Conservation (phyloP, 2,113 vertebrate genomes). For the Brachionichthys hirsutus region DNA sequence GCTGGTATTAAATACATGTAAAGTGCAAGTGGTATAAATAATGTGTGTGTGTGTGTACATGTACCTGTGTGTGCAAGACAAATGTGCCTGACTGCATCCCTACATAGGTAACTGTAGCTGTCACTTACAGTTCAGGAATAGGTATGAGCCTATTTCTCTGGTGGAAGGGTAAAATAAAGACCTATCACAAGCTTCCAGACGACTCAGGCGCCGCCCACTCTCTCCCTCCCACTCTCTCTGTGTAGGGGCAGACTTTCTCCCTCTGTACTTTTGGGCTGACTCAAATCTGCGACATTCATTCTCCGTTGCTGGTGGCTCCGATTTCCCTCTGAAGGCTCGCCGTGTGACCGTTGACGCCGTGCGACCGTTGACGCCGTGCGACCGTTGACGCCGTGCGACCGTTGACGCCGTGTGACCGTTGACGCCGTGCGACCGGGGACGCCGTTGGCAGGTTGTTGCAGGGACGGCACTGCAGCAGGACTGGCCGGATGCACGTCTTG, state of each 20-base stretch:
- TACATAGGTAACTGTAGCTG: constrained; percentile 70
- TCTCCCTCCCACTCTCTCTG: constrained; percentile 53
- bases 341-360: constrained; percentile 56
- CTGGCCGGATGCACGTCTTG: constrained; percentile 21
- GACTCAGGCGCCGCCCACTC: constrained; percentile 64
- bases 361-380: constrained; percentile 44
- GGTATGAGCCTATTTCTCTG: constrained; percentile 75
- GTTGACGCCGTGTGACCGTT: too few relatives aligned
- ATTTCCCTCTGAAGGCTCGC: constrained; percentile 38
- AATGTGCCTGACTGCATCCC: constrained; percentile 61
- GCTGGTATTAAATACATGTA: constrained; percentile 52
- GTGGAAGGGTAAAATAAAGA: constrained; percentile 69
- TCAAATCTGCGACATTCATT: constrained; percentile 56
- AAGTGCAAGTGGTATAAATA: constrained; percentile 66
- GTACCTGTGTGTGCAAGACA: constrained; percentile 39
- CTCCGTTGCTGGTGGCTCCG: constrained; percentile 57
- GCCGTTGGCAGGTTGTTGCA: constrained; percentile 33
- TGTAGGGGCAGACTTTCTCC: constrained; percentile 52
- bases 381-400: too few relatives aligned
- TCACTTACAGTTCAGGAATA: constrained; percentile 77
- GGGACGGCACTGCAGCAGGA: constrained; percentile 22
- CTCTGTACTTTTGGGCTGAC: constrained; percentile 53
- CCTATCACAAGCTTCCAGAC: constrained; percentile 72
- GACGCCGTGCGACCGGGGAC: too few relatives aligned
- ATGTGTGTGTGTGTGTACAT: constrained; percentile 7